These are phyloP conservation scores for Sinodicranocentrus sp. DNA, from an alignment of 2,888 invertebrate species.

Conservation along the genomic window DNA sequence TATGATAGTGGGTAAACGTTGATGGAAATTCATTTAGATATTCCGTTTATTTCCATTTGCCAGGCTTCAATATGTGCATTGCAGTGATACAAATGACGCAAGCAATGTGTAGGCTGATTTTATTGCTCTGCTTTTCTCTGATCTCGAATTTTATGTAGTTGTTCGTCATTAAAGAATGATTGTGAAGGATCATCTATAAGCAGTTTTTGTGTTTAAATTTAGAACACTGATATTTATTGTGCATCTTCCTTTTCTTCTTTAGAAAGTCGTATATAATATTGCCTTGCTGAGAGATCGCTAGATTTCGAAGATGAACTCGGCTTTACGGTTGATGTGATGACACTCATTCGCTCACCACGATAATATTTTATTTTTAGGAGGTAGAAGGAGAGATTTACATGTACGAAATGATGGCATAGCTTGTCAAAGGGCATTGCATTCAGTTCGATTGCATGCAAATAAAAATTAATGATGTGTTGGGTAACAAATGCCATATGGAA, in stretches of 20 bases:
- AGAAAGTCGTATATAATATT: background rate
- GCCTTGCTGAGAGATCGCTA: background rate
- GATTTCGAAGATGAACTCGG: background rate
- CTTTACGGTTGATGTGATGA: conserved; percentile 23
- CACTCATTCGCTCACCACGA: conserved; percentile 45
- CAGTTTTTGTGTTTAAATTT: background rate
- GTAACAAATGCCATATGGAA: background rate
- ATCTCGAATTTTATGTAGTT: too few species aligned
- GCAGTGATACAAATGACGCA: too few species aligned
- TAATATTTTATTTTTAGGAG: too few species aligned
- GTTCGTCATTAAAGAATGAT: too few species aligned
- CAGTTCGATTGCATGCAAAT: background rate
- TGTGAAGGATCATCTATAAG: too few species aligned
- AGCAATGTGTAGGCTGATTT: too few species aligned
- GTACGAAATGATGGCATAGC: conserved; percentile 47
- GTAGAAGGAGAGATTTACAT: too few species aligned
- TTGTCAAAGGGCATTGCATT: conserved; percentile 48
- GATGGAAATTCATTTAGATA: too few species aligned
- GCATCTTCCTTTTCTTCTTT: conserved; percentile 17
- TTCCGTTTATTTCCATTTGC: too few species aligned
- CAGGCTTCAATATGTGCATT: too few species aligned
- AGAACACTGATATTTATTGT: background rate
- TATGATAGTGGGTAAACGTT: too few species aligned
- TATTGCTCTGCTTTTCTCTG: too few species aligned
- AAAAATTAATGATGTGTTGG: conserved; percentile 44